Base-by-base conservation (phyloP, 53 echinoderm and acorn worm genomes). In the Arbacia lixula region DNA sequence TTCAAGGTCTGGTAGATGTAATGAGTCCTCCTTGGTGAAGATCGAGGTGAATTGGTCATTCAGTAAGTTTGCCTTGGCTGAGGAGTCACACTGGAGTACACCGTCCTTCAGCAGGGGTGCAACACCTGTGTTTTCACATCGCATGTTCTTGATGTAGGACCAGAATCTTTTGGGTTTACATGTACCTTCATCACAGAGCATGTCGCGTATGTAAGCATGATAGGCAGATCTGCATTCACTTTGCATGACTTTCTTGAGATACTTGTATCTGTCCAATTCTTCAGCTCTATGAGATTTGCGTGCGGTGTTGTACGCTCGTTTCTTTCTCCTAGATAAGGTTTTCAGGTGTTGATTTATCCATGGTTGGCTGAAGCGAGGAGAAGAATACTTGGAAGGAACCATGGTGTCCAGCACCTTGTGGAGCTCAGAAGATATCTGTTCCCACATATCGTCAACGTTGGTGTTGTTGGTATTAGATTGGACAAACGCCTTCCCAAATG, bases 291-390 rank as follows among this genome's bases (percentile, higher is more conserved):
- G 0, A 21, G 64, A 42, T 19, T 31, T 46, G 20, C 34, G 30
- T 26, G 86, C 76, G 49, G 24, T 65, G 28, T 49, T 76, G 52
- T 64, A 65, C 14, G 86, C 73, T 46, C 30, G 16, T 60, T 61
- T 72, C n/a, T n/a, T n/a, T n/a, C n/a, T n/a, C n/a, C n/a, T n/a
- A n/a, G n/a, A n/a, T n/a, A n/a, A n/a, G n/a, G n/a, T n/a, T 60
- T 86, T 86, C 30, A 72, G 46, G n/a, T 86, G 6, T 36, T 49
- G 63, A 32, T 73, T 74, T 21, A 86, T 86, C 85, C 85, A 85
- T 24, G 85, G 71, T 71, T 85, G n/a, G 71, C 42, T 69, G 57
- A 71, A 69, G 25, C 71, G 68, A 17, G 71, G 50, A n/a, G 85
- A 33, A 19, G 85, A 55, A 4, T 56, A 21, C 56, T 68, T 71